These are phyloP conservation scores for Mythimna vitellina DNA, from an alignment of 2,888 invertebrate genomes.

Conservation along the genomic window DNA sequence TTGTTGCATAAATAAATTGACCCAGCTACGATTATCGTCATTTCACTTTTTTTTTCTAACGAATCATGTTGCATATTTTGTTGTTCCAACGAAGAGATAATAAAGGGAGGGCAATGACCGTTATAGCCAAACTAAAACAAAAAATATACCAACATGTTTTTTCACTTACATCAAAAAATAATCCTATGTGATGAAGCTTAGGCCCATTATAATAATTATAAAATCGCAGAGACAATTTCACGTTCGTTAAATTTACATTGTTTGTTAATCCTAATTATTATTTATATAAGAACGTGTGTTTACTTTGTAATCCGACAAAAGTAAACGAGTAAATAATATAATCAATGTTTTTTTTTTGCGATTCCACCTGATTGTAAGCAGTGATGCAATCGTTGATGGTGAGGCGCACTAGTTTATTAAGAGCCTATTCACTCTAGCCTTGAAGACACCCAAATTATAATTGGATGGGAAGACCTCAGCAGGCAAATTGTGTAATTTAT, in stretches of 20 bases:
- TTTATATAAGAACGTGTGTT: background rate
- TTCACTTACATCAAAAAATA: background rate
- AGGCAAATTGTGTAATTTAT: too few species aligned
- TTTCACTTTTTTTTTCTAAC: background rate
- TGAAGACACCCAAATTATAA: too few species aligned
- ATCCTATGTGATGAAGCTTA: background rate
- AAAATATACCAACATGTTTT: background rate
- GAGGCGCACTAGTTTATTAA: too few species aligned
- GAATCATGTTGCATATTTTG: background rate
- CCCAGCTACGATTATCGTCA: too few species aligned
- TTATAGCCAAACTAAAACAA: background rate
- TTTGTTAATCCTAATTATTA: slow-evolving; percentile 7
- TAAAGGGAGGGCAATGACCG: background rate
- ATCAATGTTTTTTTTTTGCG: too few species aligned
- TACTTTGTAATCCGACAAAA: background rate
- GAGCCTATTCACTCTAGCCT: too few species aligned
- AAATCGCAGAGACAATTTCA: background rate
- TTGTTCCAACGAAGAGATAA: background rate
- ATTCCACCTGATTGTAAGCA: too few species aligned
- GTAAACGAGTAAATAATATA: background rate
- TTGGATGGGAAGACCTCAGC: too few species aligned
- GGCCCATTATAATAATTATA: background rate
- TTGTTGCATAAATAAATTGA: too few species aligned
- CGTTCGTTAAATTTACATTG: slow-evolving; percentile 6
- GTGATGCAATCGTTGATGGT: too few species aligned